Base-by-base conservation (phyloP, 2,888 invertebrate genomes). In the Mechanitis messenoides region DNA sequence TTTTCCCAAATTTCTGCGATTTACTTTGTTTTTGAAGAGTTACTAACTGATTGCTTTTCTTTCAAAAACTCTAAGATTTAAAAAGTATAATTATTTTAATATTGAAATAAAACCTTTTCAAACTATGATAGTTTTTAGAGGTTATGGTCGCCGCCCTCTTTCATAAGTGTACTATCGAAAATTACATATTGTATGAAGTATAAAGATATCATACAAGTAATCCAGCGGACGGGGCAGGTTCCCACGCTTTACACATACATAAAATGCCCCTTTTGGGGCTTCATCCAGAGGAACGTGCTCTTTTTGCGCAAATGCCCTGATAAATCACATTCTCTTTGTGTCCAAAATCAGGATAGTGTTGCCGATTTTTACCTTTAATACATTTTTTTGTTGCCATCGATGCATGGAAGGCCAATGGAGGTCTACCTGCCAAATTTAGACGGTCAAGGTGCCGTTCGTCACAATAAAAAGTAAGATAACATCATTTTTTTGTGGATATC, bases 241-340 rank as follows among this genome's bases (percentile, higher is more conserved):
- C 89, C 88, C 89, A 89, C 89, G 88, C 74, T 83, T 64, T 65
- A 78, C 74, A 68, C 79, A 85, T 87, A 87, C 85, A 84, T 79
- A 79, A 82, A 85, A 85, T 87, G 87, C 85, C 84, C 20, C 85
- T 89, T 89, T 87, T 84, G 87, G 85, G 84, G 85, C 86, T 87
- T 87, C 87, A 81, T 76, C 80, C 79, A 83, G 79, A 83, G 85
- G 87, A 86, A 88, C 88, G 87, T 83, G 87, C 75, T 76, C 83
- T 85, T 87, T 87, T 87, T 88, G 83, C 81, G 80, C 81, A 85
- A 84, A 85, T 81, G 71, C 74, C 73, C 76, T 77, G 86, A 86
- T 88, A 88, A 88, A 89, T 87, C 89, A 85, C 83, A 71, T 20
- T 20, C 82, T 81, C 83, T 84, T 87, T 87, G 85, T 86, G 76